Base-by-base conservation (phyloP, 2,113 vertebrate species). In the Pelusios castaneus region DNA sequence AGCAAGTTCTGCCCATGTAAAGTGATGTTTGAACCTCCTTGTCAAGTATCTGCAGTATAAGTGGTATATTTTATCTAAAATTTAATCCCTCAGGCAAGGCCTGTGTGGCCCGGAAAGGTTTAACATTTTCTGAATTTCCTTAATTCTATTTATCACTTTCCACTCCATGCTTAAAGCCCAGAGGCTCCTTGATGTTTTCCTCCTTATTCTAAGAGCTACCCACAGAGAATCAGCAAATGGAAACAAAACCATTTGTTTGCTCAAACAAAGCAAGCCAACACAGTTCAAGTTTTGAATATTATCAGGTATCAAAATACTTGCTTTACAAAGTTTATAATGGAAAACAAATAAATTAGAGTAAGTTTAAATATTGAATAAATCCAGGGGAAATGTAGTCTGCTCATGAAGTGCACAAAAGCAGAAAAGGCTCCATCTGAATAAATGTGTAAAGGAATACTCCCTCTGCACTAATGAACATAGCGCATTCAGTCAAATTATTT, bases 231-330 rank as follows among this genome's bases (percentile, higher is more conserved):
- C 49, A 77, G 82, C 76, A 95, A 92, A 79, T 6, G 85, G 81
- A 81, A 95, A 91, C 89, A 95, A 82, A 76, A 91, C 22, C 47
- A 90, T 79, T 82, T 56, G 29, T 83, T 49, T 63, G 81, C 85
- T 82, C 80, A 82, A 79, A 87, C 3, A 34, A 47, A 56, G 29
- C 7, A 22, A 76, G 73, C 89, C 45, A 86, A 93, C 84, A 10
- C 6, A 60, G 75, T 6, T 45, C 80, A 22, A 1, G 16, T 73
- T 95, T 27, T 52, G 95, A 87, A 52, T 76, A 70, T 77, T 86
- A 94, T 47, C 47, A 47, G 47, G 47, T 47, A 47, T 47, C 47
- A 47, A 47, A n/a, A 38, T 12, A 7, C 52, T 91, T 55, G 25
- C n/a, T n/a, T 70, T 34, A 82, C 88, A 81, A 22, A 27, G 43